A percentile compares a stretch with the other conserved stretches of the same genome.
phyloP scores from a whole-genome alignment of 2,888 invertebrate species.

The Cheilosia soror region DNA sequence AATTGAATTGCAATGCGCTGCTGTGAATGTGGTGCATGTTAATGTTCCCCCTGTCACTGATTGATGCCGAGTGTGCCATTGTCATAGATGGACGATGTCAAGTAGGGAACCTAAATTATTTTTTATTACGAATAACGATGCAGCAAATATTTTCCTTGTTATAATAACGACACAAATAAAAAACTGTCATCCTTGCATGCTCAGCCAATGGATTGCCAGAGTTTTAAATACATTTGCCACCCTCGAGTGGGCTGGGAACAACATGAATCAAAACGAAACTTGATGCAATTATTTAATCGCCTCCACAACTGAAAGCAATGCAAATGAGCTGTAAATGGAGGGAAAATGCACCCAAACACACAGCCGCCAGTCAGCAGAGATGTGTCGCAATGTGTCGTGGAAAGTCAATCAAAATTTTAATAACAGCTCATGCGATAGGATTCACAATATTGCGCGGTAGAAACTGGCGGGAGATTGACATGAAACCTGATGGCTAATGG shows the following conservation, averaged over 20 bases:
- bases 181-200: neutral
- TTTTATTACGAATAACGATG: neutral
- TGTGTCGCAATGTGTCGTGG: slow-evolving; percentile 51
- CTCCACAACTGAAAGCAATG: slow-evolving; percentile 42
- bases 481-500: slow-evolving; percentile 61
- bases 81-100: slow-evolving; percentile 50
- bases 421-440: slow-evolving; percentile 49
- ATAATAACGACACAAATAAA: neutral
- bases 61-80: slow-evolving; percentile 36
- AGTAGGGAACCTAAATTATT: slow-evolving; percentile 9
- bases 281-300: slow-evolving; percentile 59
- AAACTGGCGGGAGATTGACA: slow-evolving; percentile 30
- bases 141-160: too few species aligned
- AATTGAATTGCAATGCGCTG: slow-evolving; percentile 64
- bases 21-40: neutral
- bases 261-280: slow-evolving; percentile 49
- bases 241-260: slow-evolving; percentile 45
- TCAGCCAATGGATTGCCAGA: slow-evolving; percentile 1
- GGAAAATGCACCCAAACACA: slow-evolving; percentile 15
- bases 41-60: slow-evolving; percentile 6
- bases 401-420: slow-evolving; percentile 69
- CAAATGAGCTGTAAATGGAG: slow-evolving; percentile 47
- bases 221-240: slow-evolving; percentile 45
- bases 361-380: neutral
- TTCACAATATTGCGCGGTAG: slow-evolving; percentile 37